Percentiles rank a stretch among this genome's conserved stretches.
Conservation (phyloP, 2,113 vertebrate genomes). For the Corvus moneduloides region DNA sequence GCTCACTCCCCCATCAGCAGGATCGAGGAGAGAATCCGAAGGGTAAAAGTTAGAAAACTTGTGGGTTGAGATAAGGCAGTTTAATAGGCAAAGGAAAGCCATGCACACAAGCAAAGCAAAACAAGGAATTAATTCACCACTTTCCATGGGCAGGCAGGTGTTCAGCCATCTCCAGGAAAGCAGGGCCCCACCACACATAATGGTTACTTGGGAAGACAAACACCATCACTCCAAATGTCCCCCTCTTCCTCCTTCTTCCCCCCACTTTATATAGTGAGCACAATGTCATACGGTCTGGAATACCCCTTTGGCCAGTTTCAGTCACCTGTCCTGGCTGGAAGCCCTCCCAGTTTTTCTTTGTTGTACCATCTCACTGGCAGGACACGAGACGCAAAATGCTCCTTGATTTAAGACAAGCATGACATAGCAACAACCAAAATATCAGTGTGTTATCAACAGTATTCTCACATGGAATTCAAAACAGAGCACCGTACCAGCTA, state of each 20-base stretch:
- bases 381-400: neutral
- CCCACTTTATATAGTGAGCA: neutral
- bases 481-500: neutral
- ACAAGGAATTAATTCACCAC: neutral
- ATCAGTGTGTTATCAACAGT: neutral
- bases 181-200: neutral
- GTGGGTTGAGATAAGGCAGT: neutral
- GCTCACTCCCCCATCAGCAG: neutral
- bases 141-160: neutral
- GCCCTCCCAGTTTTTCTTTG: neutral
- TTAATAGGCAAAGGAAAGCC: neutral
- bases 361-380: neutral
- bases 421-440: neutral
- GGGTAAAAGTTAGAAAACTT: neutral
- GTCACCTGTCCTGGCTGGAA: neutral
- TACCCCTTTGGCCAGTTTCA: neutral
- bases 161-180: neutral
- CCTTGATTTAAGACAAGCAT: neutral
- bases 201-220: neutral
- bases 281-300: neutral
- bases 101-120: neutral
- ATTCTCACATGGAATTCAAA: neutral
- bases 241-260: neutral
- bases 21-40: neutral
- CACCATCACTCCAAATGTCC: neutral